phyloP scores from a whole-genome alignment of 2,888 invertebrate genomes.

The Pseudococcus viburni region DNA sequence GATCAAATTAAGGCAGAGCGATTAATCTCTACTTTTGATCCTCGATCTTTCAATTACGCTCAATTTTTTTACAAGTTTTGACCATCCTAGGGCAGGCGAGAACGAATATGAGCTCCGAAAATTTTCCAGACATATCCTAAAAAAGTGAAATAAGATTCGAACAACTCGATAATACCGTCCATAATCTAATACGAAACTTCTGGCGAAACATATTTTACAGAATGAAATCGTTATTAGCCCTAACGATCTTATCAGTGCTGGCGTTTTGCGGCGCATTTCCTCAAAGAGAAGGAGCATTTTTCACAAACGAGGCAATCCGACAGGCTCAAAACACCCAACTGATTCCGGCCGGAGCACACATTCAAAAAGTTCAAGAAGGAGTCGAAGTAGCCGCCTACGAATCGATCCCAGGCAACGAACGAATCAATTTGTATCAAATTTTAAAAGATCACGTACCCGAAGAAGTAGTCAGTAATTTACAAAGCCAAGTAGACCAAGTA shows the following conservation, averaged over 20 bases:
- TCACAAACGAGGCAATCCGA: conserved; percentile 88
- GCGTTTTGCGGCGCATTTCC: conserved; percentile 75
- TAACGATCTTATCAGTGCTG: conserved; percentile 72
- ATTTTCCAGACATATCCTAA: not conserved
- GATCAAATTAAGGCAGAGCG: too few species aligned
- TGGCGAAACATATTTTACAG: conserved; percentile 46
- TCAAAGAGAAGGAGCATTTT: conserved; percentile 82
- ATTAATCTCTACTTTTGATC: too few species aligned
- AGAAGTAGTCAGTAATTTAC: conserved; percentile 90
- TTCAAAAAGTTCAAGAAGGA: conserved; percentile 85
- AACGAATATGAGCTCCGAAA: too few species aligned
- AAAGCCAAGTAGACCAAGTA: conserved; percentile 87
- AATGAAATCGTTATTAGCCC: conserved; percentile 64
- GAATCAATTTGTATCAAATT: conserved; percentile 86
- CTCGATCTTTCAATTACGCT: too few species aligned
- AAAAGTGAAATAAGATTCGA: not conserved
- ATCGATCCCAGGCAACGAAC: conserved; percentile 87
- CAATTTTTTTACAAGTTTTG: too few species aligned
- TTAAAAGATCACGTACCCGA: conserved; percentile 88
- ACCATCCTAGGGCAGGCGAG: too few species aligned
- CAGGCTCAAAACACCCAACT: conserved; percentile 89
- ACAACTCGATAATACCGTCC: not conserved
- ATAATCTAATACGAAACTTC: not conserved
- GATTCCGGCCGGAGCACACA: conserved; percentile 88
- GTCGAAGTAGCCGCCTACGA: conserved; percentile 89